A percentile compares a stretch with the other conserved stretches of the same genome.
phyloP scores from a whole-genome alignment of 2,113 vertebrate species.

The Daboia siamensis region DNA sequence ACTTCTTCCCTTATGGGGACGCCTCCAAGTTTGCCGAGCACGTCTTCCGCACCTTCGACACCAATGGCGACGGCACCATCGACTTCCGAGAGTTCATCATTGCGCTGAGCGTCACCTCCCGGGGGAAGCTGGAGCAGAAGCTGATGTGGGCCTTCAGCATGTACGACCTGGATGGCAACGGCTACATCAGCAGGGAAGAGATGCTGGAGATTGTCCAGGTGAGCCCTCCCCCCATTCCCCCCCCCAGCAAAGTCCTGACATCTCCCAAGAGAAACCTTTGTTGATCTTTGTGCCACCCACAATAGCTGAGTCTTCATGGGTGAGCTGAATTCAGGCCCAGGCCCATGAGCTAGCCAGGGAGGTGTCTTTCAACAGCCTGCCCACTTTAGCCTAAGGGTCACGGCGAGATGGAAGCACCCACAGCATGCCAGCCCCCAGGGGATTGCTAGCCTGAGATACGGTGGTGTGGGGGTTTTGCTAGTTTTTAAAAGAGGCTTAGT shows the following conservation, averaged over 20 bases:
- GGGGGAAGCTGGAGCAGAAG: constrained; percentile 98
- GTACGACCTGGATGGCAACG: constrained; percentile 97
- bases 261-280: background rate
- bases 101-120: constrained; percentile 94
- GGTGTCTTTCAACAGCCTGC: background rate
- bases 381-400: background rate
- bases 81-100: constrained; percentile 99
- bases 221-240: background rate
- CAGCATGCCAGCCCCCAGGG: background rate
- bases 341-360: background rate
- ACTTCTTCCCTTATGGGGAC: constrained; percentile 97
- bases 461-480: background rate
- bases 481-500: background rate
- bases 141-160: constrained; percentile 99
- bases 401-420: background rate
- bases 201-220: constrained; percentile 99
- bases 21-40: constrained; percentile 98
- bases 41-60: constrained; percentile 98
- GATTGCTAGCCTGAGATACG: background rate
- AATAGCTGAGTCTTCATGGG: background rate
- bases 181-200: constrained; percentile 97
- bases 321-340: background rate
- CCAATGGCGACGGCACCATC: constrained; percentile 94
- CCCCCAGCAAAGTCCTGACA: background rate
- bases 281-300: background rate